phyloP scores from a whole-genome alignment of 2,888 invertebrate species.

The Ophion ellenae region DNA sequence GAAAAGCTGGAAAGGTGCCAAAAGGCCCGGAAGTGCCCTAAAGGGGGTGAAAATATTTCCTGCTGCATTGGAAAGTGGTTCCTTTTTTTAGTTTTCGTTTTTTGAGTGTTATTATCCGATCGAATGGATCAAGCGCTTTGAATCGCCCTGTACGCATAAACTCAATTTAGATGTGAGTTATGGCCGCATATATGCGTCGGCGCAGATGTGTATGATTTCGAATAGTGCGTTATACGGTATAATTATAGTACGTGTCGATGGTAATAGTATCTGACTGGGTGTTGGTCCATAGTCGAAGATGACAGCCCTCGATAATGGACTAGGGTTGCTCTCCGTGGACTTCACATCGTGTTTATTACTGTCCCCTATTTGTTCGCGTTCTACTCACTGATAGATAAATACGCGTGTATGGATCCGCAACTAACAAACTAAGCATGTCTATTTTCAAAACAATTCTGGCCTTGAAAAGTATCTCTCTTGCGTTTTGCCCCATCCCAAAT shows the following conservation, averaged over 20 bases:
- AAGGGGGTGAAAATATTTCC: too few species aligned
- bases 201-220: background rate
- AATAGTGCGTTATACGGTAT: background rate
- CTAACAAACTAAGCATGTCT: background rate
- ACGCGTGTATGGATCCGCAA: background rate
- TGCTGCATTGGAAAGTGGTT: too few species aligned
- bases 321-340: constrained; percentile 12
- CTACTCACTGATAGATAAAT: background rate
- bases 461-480: too few species aligned
- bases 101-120: background rate
- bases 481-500: too few species aligned
- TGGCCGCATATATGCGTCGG: background rate
- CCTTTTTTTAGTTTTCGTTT: too few species aligned
- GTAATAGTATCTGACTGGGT: constrained; percentile 1
- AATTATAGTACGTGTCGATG: constrained; percentile 22
- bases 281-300: constrained; percentile 5
- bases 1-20: too few species aligned
- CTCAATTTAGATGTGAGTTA: background rate
- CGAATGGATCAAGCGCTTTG: background rate
- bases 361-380: background rate
- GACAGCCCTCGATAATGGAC: constrained; percentile 37
- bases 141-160: background rate
- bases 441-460: background rate
- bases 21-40: too few species aligned
- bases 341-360: constrained; percentile 8